Conservation (phyloP, 1,140 invertebrate species). For the Lordiphosa collinella region DNA sequence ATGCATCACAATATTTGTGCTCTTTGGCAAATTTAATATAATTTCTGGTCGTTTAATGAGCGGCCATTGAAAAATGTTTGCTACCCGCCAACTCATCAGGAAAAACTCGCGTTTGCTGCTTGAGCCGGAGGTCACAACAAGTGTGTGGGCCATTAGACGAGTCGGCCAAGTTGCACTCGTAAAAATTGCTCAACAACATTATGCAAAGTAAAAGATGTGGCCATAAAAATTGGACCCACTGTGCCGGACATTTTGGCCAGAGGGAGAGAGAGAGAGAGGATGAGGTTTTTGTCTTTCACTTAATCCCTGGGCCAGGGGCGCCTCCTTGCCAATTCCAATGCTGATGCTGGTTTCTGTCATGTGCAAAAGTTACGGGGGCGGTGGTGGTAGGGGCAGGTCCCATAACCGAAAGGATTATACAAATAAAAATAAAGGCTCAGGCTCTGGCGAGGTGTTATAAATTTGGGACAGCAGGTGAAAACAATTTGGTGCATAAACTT, state of each 20-base stretch:
- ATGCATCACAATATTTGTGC: conserved; percentile 44
- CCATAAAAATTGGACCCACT: conserved; percentile 53
- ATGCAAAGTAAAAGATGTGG: conserved; percentile 52
- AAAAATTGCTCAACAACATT: conserved; percentile 66
- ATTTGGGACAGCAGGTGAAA: conserved; percentile 75
- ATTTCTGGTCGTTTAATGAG: conserved; percentile 74
- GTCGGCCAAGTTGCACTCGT: conserved; percentile 16
- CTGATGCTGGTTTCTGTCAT: conserved; percentile 66
- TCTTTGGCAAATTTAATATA: conserved; percentile 71
- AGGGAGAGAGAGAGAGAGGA: conserved; percentile 16
- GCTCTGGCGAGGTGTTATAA: conserved; percentile 59
- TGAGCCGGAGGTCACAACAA: conserved; percentile 57
- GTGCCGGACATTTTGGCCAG: conserved; percentile 36
- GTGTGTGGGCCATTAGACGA: conserved; percentile 49
- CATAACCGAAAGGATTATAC: conserved; percentile 71
- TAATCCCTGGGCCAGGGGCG: conserved; percentile 61
- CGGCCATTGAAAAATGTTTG: conserved; percentile 62
- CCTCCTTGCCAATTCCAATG: conserved; percentile 53
- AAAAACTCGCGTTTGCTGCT: conserved; percentile 16
- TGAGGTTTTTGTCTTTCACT: conserved; percentile 62
- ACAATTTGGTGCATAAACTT: conserved; percentile 76
- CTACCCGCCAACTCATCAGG: conserved; percentile 40
- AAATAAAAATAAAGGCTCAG: conserved; percentile 68
- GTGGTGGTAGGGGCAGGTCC: conserved; percentile 7
- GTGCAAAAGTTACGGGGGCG: conserved; percentile 56